Conservation (phyloP, 2,888 invertebrate species). For the Lottia gigantea region DNA sequence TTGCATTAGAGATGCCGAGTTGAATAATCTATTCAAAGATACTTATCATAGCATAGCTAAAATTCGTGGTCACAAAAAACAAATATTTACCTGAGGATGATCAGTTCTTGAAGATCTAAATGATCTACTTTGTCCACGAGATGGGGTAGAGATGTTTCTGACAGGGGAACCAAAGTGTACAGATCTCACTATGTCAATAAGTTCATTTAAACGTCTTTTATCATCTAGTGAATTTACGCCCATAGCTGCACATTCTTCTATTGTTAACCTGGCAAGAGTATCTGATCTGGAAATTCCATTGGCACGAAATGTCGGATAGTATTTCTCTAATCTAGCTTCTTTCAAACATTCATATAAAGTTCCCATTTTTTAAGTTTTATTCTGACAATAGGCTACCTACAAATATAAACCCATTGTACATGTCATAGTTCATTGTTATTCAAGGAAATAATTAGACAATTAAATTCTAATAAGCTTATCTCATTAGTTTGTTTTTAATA, state of each 20-base stretch:
- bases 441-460: too few relatives aligned
- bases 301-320: constrained; percentile 59
- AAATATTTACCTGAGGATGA: constrained; percentile 10
- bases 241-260: constrained; percentile 56
- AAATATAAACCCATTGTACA: too few relatives aligned
- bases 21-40: too few relatives aligned
- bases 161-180: constrained; percentile 40
- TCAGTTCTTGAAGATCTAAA: constrained; percentile 14
- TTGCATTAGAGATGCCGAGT: too few relatives aligned
- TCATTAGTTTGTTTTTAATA: too few relatives aligned
- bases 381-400: background rate
- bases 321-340: constrained; percentile 63
- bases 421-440: too few relatives aligned
- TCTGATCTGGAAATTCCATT: constrained; percentile 62
- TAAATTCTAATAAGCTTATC: too few relatives aligned
- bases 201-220: constrained; percentile 55
- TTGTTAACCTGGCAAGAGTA: constrained; percentile 53
- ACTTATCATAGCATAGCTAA: too few relatives aligned
- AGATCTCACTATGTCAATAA: constrained; percentile 62
- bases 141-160: too few relatives aligned
- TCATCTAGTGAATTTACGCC: constrained; percentile 60
- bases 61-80: background rate
- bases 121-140: constrained; percentile 18
- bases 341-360: constrained; percentile 59
- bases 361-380: constrained; percentile 40